Evolutionary conservation across 2,797 vertebrate genomes (phyloP), one percentile per base, ranked within the genome.

Genomic region (Sparidentex hasta): DNA sequence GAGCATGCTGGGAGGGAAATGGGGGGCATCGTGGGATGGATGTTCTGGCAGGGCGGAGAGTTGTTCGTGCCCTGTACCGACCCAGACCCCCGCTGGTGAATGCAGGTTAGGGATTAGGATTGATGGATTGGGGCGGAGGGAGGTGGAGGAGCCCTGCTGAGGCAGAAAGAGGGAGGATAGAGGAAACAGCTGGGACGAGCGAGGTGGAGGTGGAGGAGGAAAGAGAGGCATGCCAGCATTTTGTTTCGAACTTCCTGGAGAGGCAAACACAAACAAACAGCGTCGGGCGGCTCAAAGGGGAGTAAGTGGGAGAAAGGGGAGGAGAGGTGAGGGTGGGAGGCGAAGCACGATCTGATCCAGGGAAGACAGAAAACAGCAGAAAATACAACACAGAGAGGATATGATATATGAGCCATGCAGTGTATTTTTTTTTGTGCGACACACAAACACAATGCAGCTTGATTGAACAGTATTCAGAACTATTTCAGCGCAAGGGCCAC

Each of bases 151-250:
- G 75, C 21, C 90, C 88, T 71, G 86, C 90, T 86, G 90, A 75
- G 91, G 74, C 69, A 21, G 69, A 81, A 82, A 69, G 83, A 83
- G 89, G 73, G 87, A 86, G 91, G 89, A 87, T 70, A 69, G 86
- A 88, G 91, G 91, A 93, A 94, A 91, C 91, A 93, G 91, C 91
- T 93, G 93, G 89, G 87, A 84, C 52, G 13, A 82, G 83, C 7
- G 21, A 81, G 72, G 82, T 71, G 80, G 79, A 69, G 82, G 74
- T 58, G 77, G 83, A 69, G 86, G 82, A 88, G 90, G 88, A 89
- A 91, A 72, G 78, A 64, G 78, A 80, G 73, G 81, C 70, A 82
- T 70, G 87, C 87, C 88, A 87, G 89, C 82, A 80, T 89, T 93
- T 77, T 88, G 85, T 90, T 38, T 88, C 79, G 1, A 82, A 86